phyloP scores from a whole-genome alignment of 2,888 invertebrate genomes.

The Spilosoma lubricipeda region DNA sequence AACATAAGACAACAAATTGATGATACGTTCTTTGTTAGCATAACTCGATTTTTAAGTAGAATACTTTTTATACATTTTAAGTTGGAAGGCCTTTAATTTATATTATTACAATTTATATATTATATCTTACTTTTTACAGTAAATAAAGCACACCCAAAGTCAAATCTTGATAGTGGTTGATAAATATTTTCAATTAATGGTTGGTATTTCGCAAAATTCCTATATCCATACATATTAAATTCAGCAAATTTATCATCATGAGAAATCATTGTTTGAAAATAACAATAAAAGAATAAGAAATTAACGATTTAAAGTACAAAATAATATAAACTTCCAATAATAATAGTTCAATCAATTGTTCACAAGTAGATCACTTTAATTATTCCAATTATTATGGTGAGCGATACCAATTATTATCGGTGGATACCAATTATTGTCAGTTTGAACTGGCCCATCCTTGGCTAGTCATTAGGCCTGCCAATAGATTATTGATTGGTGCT shows the following conservation, averaged over 20 bases:
- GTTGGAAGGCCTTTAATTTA: neutral
- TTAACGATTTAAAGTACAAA: constrained; percentile 8
- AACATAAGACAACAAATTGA: too few relatives aligned
- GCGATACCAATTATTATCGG: constrained; percentile 73
- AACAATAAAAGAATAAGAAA: neutral
- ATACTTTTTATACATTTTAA: too few relatives aligned
- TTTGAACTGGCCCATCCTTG: constrained; percentile 77
- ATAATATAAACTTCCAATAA: constrained; percentile 31
- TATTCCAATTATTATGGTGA: constrained; percentile 77
- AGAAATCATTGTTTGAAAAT: neutral
- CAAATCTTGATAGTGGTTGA: neutral
- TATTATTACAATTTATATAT: neutral
- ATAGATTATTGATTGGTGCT: constrained; percentile 86
- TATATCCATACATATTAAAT: too few relatives aligned
- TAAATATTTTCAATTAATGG: neutral
- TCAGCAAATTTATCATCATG: neutral
- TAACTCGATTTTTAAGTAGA: neutral
- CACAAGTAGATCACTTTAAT: constrained; percentile 70
- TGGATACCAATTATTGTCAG: constrained; percentile 74
- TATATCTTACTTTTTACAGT: neutral
- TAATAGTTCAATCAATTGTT: constrained; percentile 58
- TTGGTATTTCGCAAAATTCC: neutral
- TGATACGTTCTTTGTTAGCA: neutral
- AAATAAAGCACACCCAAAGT: neutral
- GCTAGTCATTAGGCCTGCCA: constrained; percentile 82